Percentiles rank a stretch among this genome's conserved stretches.
Conservation (phyloP, 2,888 invertebrate species). For the Chymomyza caudatula region DNA sequence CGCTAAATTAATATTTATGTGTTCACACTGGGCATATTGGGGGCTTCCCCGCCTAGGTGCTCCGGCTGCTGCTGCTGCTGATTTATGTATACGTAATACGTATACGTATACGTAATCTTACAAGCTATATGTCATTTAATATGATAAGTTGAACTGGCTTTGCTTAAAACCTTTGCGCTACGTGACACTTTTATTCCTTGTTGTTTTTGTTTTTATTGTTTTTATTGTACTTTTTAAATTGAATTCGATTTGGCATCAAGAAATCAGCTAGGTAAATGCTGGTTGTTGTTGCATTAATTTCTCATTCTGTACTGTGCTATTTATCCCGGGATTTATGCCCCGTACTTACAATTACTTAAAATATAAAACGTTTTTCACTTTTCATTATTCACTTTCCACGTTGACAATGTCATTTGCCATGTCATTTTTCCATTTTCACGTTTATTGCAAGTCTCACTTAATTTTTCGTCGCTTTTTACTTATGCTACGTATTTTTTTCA, state of each 20-base stretch:
- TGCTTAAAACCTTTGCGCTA: neutral
- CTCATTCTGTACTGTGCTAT: neutral
- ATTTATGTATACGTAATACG: neutral
- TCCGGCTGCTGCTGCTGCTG: neutral
- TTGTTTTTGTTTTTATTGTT: neutral
- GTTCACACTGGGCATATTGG: neutral
- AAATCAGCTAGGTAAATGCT: neutral
- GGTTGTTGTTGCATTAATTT: neutral
- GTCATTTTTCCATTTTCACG: neutral
- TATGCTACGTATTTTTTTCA: neutral
- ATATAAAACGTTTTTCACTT: neutral
- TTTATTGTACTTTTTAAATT: neutral
- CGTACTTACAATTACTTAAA: neutral
- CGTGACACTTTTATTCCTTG: neutral
- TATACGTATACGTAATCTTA: neutral
- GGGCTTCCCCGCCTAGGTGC: neutral
- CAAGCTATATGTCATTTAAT: neutral
- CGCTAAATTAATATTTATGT: constrained; percentile 49
- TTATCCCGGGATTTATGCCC: neutral
- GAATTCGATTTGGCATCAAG: neutral
- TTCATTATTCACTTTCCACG: neutral
- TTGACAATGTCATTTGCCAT: neutral
- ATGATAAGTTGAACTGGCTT: neutral
- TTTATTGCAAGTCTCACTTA: constrained; percentile 11
- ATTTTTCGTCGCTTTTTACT: neutral